Evolutionary conservation across 1,140 invertebrate species (phyloP).

Genomic region (Cotesia chilonis): DNA sequence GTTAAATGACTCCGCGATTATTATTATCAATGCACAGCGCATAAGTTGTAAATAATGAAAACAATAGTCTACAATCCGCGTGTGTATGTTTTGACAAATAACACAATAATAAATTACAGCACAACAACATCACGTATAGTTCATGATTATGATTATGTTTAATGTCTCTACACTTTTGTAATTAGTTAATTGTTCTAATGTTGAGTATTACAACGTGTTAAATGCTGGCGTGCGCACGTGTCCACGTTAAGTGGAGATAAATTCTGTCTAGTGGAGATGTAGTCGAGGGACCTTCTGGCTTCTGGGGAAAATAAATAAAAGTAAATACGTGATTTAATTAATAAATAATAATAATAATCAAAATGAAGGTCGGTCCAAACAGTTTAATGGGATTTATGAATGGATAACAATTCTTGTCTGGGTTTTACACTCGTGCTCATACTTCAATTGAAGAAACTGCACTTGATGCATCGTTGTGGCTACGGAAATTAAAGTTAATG

Average conservation of each 20-base stretch:
- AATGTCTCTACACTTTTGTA: neutral
- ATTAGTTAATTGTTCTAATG: neutral
- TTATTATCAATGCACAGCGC: no score
- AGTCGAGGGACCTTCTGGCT: neutral
- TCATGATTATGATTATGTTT: no score
- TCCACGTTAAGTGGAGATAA: neutral
- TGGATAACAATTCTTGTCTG: slow-evolving; percentile 49
- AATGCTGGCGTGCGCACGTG: neutral
- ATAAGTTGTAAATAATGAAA: no score
- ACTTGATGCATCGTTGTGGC: neutral
- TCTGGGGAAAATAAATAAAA: no score
- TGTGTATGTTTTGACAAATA: no score
- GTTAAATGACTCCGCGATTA: no score
- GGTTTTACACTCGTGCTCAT: slow-evolving; percentile 44
- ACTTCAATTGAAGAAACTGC: slow-evolving; percentile 3
- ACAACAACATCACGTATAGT: no score
- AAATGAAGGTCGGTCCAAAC: slow-evolving; percentile 25
- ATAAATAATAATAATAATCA: slow-evolving; percentile 8
- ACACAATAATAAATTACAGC: no score
- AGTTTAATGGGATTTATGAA: slow-evolving; percentile 58
- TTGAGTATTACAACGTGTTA: neutral
- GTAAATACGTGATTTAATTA: neutral
- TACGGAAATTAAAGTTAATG: neutral
- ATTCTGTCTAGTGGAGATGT: neutral
- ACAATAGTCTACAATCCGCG: no score